phyloP scores from a whole-genome alignment of 1,140 invertebrate genomes.

The Lordiphosa mommai region DNA sequence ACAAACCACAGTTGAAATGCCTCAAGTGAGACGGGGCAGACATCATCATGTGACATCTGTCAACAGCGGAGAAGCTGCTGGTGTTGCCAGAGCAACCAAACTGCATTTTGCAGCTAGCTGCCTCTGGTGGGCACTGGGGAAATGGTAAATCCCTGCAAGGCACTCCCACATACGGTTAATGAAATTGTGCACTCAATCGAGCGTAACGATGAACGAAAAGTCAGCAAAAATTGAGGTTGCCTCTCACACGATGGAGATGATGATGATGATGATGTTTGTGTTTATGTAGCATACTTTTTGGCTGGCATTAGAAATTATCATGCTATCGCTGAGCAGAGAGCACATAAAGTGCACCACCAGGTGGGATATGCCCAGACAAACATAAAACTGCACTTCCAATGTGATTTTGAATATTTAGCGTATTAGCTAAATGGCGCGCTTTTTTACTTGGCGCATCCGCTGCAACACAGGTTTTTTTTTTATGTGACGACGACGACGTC shows the following conservation, averaged over 20 bases:
- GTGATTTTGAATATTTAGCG: conserved; percentile 76
- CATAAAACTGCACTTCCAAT: conserved; percentile 65
- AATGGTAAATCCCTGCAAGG: conserved; percentile 18
- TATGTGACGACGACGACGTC: conserved; percentile 1
- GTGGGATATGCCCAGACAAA: conserved; percentile 19
- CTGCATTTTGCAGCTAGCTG: conserved; percentile 8
- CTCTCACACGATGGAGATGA: conserved; percentile 5
- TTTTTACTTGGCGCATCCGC: conserved; percentile 72
- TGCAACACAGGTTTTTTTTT: conserved; percentile 39
- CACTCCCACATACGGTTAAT: conserved; percentile 69
- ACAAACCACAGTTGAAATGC: not conserved
- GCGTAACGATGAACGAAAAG: conserved; percentile 75
- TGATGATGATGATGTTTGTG: conserved; percentile 45
- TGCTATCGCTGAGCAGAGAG: conserved; percentile 55
- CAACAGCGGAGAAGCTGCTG: not conserved
- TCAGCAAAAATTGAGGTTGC: conserved; percentile 76
- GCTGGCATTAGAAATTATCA: conserved; percentile 63
- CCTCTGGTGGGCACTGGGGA: not conserved
- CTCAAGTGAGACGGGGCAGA: not conserved
- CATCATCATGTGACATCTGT: not conserved
- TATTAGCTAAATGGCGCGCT: conserved; percentile 72
- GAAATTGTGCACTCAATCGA: conserved; percentile 80
- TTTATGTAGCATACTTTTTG: not conserved
- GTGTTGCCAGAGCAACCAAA: not conserved
- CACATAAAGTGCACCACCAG: conserved; percentile 16